A percentile compares a stretch with the other conserved stretches of the same genome.
Conservation (phyloP, 2,797 vertebrate species). For the Cyclopterus lumpus region DNA sequence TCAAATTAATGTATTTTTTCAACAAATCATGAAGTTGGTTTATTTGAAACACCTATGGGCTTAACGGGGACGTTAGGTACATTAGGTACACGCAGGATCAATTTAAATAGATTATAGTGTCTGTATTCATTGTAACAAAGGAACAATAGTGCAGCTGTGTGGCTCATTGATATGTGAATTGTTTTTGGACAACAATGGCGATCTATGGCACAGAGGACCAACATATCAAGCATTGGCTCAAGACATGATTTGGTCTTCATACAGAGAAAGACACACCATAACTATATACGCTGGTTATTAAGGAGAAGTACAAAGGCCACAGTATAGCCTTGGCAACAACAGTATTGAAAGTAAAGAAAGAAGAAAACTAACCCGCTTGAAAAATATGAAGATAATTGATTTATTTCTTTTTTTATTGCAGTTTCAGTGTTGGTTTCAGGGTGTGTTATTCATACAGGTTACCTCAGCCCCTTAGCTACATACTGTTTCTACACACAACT, state of each 20-base stretch:
- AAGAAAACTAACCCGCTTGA: neutral
- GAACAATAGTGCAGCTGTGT: neutral
- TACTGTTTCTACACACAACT: constrained; percentile 23
- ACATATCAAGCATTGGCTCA: neutral
- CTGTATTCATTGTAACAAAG: neutral
- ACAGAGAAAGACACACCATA: neutral
- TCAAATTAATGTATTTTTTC: neutral
- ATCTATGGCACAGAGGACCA: neutral
- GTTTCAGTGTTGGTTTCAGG: neutral
- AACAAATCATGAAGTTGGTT: neutral
- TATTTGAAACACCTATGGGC: neutral
- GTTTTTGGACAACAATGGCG: neutral
- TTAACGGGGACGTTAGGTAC: neutral
- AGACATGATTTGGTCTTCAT: neutral
- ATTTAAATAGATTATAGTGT: neutral
- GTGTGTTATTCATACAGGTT: constrained; percentile 25
- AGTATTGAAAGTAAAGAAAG: neutral
- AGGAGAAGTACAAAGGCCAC: neutral
- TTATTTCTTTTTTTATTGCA: constrained; percentile 15
- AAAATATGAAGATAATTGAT: constrained; percentile 6
- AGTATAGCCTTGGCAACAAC: neutral
- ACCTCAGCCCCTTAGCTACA: constrained; percentile 17
- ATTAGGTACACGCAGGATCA: neutral
- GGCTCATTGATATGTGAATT: neutral
- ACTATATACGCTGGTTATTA: neutral